Evolutionary conservation across 2,888 invertebrate species (phyloP).

Genomic region (Eupithecia dodoneata): DNA sequence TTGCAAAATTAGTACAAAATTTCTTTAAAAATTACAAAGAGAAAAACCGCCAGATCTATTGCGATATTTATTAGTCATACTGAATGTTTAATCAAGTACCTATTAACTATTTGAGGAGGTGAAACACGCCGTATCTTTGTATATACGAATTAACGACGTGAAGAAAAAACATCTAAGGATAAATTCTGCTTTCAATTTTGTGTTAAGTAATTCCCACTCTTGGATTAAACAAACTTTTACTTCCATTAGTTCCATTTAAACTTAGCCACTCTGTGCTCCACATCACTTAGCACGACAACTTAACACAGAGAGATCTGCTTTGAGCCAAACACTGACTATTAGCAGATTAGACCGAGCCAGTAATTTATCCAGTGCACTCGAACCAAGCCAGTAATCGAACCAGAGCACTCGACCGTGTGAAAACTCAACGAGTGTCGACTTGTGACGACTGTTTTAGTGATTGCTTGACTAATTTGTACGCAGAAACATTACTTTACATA

Average conservation of each 20-base stretch:
- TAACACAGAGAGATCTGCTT: not conserved
- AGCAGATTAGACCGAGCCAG: not conserved
- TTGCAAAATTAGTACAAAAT: not conserved
- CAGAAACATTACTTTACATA: not conserved
- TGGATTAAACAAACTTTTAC: not conserved
- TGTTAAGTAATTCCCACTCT: not conserved
- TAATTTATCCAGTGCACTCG: not conserved
- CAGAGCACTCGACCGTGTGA: not conserved
- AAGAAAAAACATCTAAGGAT: not conserved
- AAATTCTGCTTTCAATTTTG: not conserved
- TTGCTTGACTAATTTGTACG: not conserved
- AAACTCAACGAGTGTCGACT: not conserved
- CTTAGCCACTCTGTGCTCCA: not conserved
- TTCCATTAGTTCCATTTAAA: not conserved
- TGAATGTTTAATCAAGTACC: not conserved
- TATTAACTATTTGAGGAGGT: not conserved
- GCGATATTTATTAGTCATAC: not conserved
- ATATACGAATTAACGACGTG: not conserved
- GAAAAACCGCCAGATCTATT: not conserved
- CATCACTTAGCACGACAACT: not conserved
- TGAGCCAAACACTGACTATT: conserved; percentile 1
- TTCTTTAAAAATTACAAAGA: not conserved
- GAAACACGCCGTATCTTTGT: not conserved
- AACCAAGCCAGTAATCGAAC: not conserved
- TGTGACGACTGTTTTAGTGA: not conserved